Conservation (phyloP, 2,888 invertebrate species). For the Xestia ashworthii region DNA sequence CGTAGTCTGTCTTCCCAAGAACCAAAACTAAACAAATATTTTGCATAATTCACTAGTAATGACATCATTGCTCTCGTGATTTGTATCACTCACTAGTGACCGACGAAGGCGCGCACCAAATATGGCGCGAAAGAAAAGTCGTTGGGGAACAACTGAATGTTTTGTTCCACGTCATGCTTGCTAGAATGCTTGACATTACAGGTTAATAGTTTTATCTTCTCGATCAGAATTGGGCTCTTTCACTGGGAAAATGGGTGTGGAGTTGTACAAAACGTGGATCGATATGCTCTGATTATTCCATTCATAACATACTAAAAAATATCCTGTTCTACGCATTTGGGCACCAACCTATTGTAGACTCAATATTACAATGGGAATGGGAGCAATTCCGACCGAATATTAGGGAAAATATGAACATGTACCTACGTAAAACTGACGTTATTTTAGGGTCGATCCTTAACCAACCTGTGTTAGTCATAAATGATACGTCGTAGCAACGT, state of each 20-base stretch:
- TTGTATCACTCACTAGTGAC: slow-evolving; percentile 43
- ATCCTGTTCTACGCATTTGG: neutral
- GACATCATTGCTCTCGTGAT: slow-evolving; percentile 68
- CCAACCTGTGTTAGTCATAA: no score
- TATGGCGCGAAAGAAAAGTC: slow-evolving; percentile 69
- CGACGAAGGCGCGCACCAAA: slow-evolving; percentile 57
- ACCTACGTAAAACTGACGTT: no score
- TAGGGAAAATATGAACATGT: neutral
- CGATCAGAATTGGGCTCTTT: slow-evolving; percentile 19
- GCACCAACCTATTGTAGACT: slow-evolving; percentile 3
- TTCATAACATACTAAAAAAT: slow-evolving; percentile 22
- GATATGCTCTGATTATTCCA: slow-evolving; percentile 52
- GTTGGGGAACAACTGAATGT: slow-evolving; percentile 34
- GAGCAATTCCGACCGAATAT: neutral
- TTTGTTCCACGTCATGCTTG: slow-evolving; percentile 26
- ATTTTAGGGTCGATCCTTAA: no score
- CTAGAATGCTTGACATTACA: neutral
- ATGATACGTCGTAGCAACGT: no score
- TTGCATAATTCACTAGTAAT: slow-evolving; percentile 43
- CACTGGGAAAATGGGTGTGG: slow-evolving; percentile 36
- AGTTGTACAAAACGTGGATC: slow-evolving; percentile 16
- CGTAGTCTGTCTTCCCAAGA: neutral
- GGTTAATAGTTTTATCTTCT: slow-evolving; percentile 36
- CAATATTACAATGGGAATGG: slow-evolving; percentile 14
- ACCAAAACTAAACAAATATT: slow-evolving; percentile 2